Conservation (phyloP, 2,113 vertebrate species). For the Coreoperca whiteheadi region DNA sequence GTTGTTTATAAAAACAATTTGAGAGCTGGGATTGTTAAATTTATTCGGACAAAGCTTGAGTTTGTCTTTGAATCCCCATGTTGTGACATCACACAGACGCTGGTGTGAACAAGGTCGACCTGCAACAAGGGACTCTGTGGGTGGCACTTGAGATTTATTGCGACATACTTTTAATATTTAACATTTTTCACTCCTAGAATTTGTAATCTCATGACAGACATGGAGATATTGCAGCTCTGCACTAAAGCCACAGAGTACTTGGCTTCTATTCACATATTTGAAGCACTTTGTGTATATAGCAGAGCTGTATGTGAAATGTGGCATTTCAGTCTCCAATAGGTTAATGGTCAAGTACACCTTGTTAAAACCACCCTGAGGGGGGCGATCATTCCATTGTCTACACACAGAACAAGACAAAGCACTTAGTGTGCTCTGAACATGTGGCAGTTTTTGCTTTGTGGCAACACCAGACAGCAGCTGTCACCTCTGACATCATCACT, state of each 20-base stretch:
- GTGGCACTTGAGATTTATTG: constrained; percentile 28
- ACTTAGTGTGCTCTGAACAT: constrained; percentile 52
- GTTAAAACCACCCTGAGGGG: constrained; percentile 33
- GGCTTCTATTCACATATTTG: constrained; percentile 5
- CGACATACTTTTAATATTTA: no score
- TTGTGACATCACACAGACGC: constrained; percentile 22
- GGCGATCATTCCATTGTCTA: constrained; percentile 37
- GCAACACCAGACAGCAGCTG: constrained; percentile 63
- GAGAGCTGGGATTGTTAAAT: constrained; percentile 3
- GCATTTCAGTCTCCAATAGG: constrained; percentile 17
- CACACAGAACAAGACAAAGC: constrained; percentile 62
- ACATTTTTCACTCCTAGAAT: constrained; percentile 10
- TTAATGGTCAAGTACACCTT: constrained; percentile 48
- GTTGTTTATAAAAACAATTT: neutral
- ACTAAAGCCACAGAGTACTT: neutral
- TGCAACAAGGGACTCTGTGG: neutral
- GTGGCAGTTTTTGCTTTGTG: constrained; percentile 46
- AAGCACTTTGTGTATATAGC: neutral
- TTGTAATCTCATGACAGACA: constrained; percentile 17
- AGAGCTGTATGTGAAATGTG: neutral
- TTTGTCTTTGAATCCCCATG: neutral
- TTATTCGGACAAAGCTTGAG: neutral
- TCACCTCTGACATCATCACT: constrained; percentile 69
- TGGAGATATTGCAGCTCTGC: constrained; percentile 10
- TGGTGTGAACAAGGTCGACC: constrained; percentile 25